These are phyloP conservation scores for Phyllotis vaccarum DNA, from an alignment of 2,797 vertebrate species.

Conservation along the genomic window DNA sequence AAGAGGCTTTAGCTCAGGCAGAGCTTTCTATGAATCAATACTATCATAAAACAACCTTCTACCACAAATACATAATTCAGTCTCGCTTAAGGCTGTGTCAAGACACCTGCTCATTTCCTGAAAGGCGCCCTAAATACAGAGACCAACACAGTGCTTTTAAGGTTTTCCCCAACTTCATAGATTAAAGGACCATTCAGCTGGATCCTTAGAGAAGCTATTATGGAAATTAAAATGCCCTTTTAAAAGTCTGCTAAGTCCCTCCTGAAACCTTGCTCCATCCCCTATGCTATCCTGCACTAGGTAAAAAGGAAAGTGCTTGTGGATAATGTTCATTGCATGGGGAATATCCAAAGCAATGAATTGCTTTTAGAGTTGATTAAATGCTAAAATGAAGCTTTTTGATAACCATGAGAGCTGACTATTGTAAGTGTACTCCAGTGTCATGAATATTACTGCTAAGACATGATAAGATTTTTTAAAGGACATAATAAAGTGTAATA, in stretches of 20 bases:
- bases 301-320: constrained; percentile 68
- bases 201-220: constrained; percentile 75
- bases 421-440: constrained; percentile 89
- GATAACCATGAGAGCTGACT: constrained; percentile 89
- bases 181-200: constrained; percentile 50
- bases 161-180: constrained; percentile 54
- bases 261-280: constrained; percentile 50
- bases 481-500: constrained; percentile 79
- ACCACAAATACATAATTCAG: not conserved
- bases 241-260: constrained; percentile 68
- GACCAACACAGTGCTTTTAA: constrained; percentile 54
- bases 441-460: constrained; percentile 91
- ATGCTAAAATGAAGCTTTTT: constrained; percentile 90
- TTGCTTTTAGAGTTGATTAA: constrained; percentile 91
- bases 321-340: constrained; percentile 88
- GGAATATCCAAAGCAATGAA: constrained; percentile 88
- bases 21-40: not conserved
- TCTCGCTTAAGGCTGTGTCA: not conserved
- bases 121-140: constrained; percentile 45
- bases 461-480: constrained; percentile 88
- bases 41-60: not conserved
- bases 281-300: constrained; percentile 60
- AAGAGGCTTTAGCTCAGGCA: not conserved
- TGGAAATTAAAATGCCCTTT: constrained; percentile 79
- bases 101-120: constrained; percentile 37